A percentile compares a stretch with the other conserved stretches of the same genome.
phyloP scores from a whole-genome alignment of 1,140 invertebrate species.

The Holcopasites calliopsidis region DNA sequence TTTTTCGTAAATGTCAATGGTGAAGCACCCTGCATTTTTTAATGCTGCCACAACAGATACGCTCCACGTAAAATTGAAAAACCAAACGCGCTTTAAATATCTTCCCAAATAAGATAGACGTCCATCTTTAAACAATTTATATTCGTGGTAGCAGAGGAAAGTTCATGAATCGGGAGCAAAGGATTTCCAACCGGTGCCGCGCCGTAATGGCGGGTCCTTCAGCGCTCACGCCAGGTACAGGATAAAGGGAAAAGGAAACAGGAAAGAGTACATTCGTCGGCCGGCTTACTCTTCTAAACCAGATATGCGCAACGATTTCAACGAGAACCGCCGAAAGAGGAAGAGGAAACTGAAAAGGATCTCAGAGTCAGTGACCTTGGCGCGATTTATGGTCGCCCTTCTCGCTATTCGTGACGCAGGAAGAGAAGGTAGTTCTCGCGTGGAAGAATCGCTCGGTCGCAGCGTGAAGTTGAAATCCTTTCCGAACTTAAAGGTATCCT shows the following conservation, averaged over 20 bases:
- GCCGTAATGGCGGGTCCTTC: conserved; percentile 8
- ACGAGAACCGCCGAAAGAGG: conserved; percentile 8
- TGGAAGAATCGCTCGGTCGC: conserved; percentile 47
- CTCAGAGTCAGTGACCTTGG: conserved; percentile 61
- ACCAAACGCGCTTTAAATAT: too few species aligned
- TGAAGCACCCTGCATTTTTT: too few species aligned
- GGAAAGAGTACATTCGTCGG: conserved; percentile 33
- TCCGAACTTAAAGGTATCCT: conserved; percentile 13
- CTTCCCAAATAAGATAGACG: too few species aligned
- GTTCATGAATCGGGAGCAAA: not conserved
- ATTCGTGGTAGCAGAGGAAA: too few species aligned
- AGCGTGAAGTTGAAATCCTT: conserved; percentile 61
- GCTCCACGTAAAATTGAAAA: too few species aligned
- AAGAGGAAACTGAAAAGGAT: conserved; percentile 43
- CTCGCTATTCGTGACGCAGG: conserved; percentile 53
- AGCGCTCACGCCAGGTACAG: not conserved
- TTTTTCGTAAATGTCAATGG: too few species aligned
- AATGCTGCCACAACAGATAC: too few species aligned
- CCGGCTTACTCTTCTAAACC: conserved; percentile 30
- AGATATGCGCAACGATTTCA: conserved; percentile 46
- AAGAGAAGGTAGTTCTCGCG: conserved; percentile 62
- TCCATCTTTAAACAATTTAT: too few species aligned
- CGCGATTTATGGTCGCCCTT: conserved; percentile 64
- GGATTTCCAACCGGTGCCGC: not conserved
- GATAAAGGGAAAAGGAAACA: conserved; percentile 32